Percentiles rank a stretch among this genome's conserved stretches.
Evolutionary conservation across 2,113 vertebrate species (phyloP).

Genomic region (Alligator sinensis): DNA sequence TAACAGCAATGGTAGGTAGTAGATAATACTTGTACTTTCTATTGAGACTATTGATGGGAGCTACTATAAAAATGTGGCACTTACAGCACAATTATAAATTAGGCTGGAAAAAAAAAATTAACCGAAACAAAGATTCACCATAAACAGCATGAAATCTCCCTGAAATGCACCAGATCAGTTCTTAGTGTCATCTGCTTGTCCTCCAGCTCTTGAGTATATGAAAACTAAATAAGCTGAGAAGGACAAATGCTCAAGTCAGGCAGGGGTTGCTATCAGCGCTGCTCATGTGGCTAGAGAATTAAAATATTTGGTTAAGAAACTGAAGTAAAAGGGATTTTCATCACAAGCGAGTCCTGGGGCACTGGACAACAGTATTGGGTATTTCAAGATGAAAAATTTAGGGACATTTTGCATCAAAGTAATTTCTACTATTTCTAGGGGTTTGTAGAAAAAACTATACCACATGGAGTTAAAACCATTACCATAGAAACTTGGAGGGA

Average conservation of each 20-base stretch:
- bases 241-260: not conserved
- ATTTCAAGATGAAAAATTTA: not conserved
- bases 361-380: not conserved
- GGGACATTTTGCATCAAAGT: conserved; percentile 25
- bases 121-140: not conserved
- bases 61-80: not conserved
- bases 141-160: too few species aligned
- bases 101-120: not conserved
- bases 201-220: too few species aligned
- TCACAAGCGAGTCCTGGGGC: not conserved
- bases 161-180: too few species aligned
- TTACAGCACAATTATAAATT: not conserved
- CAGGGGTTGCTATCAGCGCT: not conserved
- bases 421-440: conserved; percentile 57
- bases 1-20: not conserved
- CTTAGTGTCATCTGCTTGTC: too few species aligned
- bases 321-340: not conserved
- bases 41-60: not conserved
- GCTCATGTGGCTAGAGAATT: not conserved
- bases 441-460: conserved; percentile 64
- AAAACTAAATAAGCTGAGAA: not conserved
- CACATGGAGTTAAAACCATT: conserved; percentile 69
- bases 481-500: conserved; percentile 75
- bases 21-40: not conserved
- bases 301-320: not conserved